Conservation (phyloP, 2,888 invertebrate genomes). For the Lordiphosa andalusiaca region DNA sequence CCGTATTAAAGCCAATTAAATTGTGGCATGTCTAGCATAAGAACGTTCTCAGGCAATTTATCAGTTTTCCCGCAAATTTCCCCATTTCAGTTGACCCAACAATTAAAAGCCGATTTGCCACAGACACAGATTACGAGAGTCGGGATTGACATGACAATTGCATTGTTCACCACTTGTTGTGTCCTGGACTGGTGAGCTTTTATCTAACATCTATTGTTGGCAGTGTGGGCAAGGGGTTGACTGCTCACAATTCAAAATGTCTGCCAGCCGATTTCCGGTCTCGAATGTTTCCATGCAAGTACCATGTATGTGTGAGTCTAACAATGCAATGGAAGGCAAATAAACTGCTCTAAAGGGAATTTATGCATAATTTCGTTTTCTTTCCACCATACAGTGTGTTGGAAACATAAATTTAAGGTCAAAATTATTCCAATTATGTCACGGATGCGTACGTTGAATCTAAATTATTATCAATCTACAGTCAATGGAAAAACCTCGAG, state of each 20-base stretch:
- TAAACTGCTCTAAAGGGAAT: constrained; percentile 26
- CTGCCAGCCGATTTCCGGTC: constrained; percentile 28
- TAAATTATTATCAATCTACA: too few species aligned
- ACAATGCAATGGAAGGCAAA: constrained; percentile 23
- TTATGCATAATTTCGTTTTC: constrained; percentile 34
- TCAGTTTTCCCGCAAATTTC: neutral
- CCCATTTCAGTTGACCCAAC: neutral
- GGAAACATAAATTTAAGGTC: too few species aligned
- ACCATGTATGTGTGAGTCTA: neutral
- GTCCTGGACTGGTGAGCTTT: constrained; percentile 1
- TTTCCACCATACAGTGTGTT: too few species aligned
- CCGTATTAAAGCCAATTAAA: too few species aligned
- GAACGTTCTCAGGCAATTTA: neutral
- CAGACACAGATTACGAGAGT: constrained; percentile 5
- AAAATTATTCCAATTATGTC: too few species aligned
- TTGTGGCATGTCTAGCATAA: too few species aligned
- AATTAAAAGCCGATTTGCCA: constrained; percentile 18
- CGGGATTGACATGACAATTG: constrained; percentile 23
- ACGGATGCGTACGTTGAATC: too few species aligned
- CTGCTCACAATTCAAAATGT: constrained; percentile 32
- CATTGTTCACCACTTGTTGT: constrained; percentile 5
- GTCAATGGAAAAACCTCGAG: too few species aligned
- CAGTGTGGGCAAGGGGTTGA: constrained; percentile 11
- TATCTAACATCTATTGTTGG: constrained; percentile 13
- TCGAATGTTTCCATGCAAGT: neutral